These are phyloP conservation scores for Drosophila tristis DNA, from an alignment of 1,140 invertebrate species.

Conservation along the genomic window DNA sequence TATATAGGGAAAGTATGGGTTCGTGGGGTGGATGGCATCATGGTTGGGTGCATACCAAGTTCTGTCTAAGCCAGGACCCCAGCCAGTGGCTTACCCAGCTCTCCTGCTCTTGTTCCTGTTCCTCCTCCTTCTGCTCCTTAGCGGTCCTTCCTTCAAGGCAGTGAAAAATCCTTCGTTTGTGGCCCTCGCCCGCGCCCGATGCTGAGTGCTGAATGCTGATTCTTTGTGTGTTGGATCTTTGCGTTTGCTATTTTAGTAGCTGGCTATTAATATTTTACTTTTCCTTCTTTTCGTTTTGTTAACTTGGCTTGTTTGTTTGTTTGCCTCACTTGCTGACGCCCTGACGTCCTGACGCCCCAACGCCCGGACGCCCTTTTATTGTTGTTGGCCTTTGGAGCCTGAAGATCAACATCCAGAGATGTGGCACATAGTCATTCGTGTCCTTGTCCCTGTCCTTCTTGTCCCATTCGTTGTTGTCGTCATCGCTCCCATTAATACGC, in stretches of 20 bases:
- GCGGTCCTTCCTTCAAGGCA: constrained; percentile 11
- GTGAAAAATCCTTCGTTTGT: constrained; percentile 35
- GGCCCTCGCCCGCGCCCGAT: neutral
- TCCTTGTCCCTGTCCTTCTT: constrained; percentile 21
- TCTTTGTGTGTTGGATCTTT: constrained; percentile 50
- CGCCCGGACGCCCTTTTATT: constrained; percentile 49
- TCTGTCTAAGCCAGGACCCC: constrained; percentile 44
- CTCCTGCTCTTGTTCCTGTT: neutral
- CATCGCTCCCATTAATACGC: constrained; percentile 68
- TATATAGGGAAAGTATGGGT: constrained; percentile 18
- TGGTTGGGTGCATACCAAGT: constrained; percentile 49
- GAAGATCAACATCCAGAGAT: constrained; percentile 20
- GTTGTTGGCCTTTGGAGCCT: constrained; percentile 6
- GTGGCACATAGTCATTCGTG: constrained; percentile 21
- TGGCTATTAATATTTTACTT: constrained; percentile 79
- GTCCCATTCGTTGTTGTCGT: constrained; percentile 22
- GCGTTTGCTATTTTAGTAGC: constrained; percentile 71
- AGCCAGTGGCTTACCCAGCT: constrained; percentile 35
- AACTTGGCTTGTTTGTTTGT: constrained; percentile 46
- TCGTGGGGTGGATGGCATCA: constrained; percentile 26
- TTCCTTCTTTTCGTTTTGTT: constrained; percentile 42
- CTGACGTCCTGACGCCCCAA: no score
- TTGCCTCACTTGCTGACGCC: constrained; percentile 24
- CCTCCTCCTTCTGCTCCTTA: neutral
- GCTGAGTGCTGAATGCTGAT: constrained; percentile 15